Percentiles rank a stretch among this genome's conserved stretches.
phyloP scores from a whole-genome alignment of 2,888 invertebrate species.

The Syritta pipiens region DNA sequence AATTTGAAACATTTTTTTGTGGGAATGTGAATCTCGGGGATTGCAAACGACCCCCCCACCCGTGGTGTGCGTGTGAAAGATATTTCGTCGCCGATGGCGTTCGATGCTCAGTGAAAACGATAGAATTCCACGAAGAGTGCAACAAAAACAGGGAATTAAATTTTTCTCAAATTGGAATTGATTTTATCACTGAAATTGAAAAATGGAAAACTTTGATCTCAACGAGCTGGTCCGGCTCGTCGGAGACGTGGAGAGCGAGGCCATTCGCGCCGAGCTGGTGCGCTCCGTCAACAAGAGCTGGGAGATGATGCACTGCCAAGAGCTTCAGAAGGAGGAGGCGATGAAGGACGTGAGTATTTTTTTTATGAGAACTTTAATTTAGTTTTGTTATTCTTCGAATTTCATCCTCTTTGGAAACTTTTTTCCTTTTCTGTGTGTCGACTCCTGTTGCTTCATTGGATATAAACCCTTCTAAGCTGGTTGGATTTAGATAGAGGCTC shows the following conservation, averaged over 20 bases:
- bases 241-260: slow-evolving; percentile 30
- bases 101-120: slow-evolving; percentile 1
- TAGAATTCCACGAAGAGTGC: background rate
- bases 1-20: background rate
- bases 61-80: background rate
- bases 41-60: background rate
- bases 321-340: slow-evolving; percentile 24
- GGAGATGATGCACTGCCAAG: slow-evolving; percentile 51
- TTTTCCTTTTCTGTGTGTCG: too few relatives aligned
- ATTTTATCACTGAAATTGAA: too few relatives aligned
- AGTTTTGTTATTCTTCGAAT: too few relatives aligned
- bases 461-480: too few relatives aligned
- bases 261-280: slow-evolving; percentile 35
- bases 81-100: background rate
- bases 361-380: background rate
- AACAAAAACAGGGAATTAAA: too few relatives aligned
- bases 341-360: slow-evolving; percentile 36
- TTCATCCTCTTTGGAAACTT: too few relatives aligned
- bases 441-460: too few relatives aligned
- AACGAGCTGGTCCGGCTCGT: slow-evolving; percentile 50
- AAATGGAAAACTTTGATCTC: slow-evolving; percentile 60
- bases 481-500: too few relatives aligned
- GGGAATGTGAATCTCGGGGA: slow-evolving; percentile 27
- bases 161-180: too few relatives aligned
- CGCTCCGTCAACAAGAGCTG: slow-evolving; percentile 51